Base-by-base conservation (phyloP, 2,113 vertebrate genomes). In the Pluvianellus socialis region DNA sequence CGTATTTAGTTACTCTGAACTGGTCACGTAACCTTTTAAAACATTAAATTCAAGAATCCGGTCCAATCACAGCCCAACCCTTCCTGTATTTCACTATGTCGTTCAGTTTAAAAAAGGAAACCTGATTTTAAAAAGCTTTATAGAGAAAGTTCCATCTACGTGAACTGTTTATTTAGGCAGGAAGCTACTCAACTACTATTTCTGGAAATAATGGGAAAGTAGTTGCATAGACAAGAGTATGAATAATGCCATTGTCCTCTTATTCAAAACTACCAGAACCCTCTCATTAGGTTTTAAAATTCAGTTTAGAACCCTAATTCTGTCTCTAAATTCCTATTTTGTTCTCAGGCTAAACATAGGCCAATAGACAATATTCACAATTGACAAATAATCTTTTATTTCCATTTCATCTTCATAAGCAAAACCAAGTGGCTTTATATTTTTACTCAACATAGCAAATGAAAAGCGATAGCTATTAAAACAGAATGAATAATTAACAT, bases 151-250 rank as follows among this genome's bases (percentile, higher is more conserved):
- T 94, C 70, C 56, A 91, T 55, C 73, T 81, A 75, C 0, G 0
- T 47, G 73, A 81, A 91, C 76, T 94, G 68, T 84, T 95, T 95
- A 74, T 75, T 86, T 92, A 94, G 80, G 86, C 95, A 96, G 96
- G 97, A 97, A 96, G 73, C 79, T 87, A 68, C 73, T 87, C 49
- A 30, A 55, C 75, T 68, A 61, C 94, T 94, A 96, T 97, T 97
- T 96, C 58, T 95, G 95, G 94, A 95, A 94, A 95, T 91, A 95
- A 97, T 76, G 73, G 89, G 56, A 91, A 95, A 95, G 83, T 68
- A 62, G 66, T 81, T 96, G 24, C 92, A 45, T 30, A 86, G 88
- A 86, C n/a, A 75, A 53, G 79, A 50, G n/a, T 83, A 88, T 65
- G 86, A 97, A 93, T 84, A 97, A 94, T 81, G 62, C 14, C 42